phyloP scores from a whole-genome alignment of 2,797 vertebrate genomes.

The Neosilurus hyrtlii region DNA sequence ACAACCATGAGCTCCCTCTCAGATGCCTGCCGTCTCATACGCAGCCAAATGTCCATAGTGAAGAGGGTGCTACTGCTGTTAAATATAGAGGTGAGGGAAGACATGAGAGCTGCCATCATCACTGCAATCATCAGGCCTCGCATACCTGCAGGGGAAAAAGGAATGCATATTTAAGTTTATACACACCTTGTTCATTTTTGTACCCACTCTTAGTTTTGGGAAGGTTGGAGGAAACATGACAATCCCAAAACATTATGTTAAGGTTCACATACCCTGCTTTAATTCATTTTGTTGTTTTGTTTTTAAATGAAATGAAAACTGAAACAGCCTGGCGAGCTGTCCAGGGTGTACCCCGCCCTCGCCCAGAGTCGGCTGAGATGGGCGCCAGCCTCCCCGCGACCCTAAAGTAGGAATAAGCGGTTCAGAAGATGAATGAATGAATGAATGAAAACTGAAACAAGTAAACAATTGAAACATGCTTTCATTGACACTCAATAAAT shows the following conservation, averaged over 20 bases:
- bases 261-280: not conserved
- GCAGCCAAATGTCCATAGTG: constrained; percentile 87
- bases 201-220: too few species aligned
- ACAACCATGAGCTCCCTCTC: constrained; percentile 92
- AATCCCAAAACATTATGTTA: not conserved
- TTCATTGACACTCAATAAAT: too few species aligned
- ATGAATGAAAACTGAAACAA: too few species aligned
- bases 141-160: constrained; percentile 73
- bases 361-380: too few species aligned
- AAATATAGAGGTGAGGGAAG: constrained; percentile 94
- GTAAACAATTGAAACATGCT: too few species aligned
- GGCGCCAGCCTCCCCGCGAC: too few species aligned
- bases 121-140: constrained; percentile 93
- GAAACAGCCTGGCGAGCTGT: not conserved
- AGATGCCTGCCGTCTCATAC: constrained; percentile 70
- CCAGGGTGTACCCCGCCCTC: too few species aligned
- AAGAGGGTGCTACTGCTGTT: constrained; percentile 95
- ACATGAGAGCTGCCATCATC: constrained; percentile 93
- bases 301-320: not conserved
- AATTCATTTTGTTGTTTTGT: not conserved
- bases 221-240: too few species aligned
- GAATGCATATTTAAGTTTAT: too few species aligned
- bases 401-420: too few species aligned
- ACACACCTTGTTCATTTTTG: not conserved
- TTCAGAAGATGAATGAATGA: too few species aligned